Conservation (phyloP, 2,797 vertebrate species). For the Dallia pectoralis region DNA sequence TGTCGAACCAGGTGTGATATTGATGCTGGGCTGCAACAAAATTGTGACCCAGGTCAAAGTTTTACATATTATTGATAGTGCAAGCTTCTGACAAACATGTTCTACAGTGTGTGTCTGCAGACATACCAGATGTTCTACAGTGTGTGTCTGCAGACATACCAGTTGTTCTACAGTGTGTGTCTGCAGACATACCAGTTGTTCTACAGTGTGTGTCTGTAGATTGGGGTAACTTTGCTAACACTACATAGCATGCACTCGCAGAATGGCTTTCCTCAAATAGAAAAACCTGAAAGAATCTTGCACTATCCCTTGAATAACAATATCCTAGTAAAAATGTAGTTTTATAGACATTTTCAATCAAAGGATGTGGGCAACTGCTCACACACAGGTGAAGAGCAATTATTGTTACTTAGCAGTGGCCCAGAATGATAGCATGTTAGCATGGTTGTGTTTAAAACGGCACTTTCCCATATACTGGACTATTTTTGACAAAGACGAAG, state of each 20-base stretch:
- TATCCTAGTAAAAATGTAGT: neutral
- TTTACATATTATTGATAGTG: too few species aligned
- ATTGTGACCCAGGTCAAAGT: neutral
- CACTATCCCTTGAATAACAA: neutral
- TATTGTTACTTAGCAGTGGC: neutral
- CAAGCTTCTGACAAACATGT: too few species aligned
- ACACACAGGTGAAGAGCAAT: neutral
- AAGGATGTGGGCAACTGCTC: neutral
- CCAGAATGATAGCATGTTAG: neutral
- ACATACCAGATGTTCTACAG: too few species aligned
- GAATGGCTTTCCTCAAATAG: neutral
- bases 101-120: too few species aligned
- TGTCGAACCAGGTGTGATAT: neutral
- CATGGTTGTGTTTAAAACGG: neutral
- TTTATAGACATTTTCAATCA: neutral
- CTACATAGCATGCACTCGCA: too few species aligned
- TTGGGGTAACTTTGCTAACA: too few species aligned
- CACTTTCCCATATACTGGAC: neutral
- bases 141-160: too few species aligned
- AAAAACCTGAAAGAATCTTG: too few species aligned
- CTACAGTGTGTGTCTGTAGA: too few species aligned
- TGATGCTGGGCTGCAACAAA: neutral
- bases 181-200: too few species aligned
- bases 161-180: too few species aligned
- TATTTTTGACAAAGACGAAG: neutral